A percentile compares a stretch with the other conserved stretches of the same genome.
Evolutionary conservation across 2,888 invertebrate species (phyloP).

Genomic region (Erebia palarica): DNA sequence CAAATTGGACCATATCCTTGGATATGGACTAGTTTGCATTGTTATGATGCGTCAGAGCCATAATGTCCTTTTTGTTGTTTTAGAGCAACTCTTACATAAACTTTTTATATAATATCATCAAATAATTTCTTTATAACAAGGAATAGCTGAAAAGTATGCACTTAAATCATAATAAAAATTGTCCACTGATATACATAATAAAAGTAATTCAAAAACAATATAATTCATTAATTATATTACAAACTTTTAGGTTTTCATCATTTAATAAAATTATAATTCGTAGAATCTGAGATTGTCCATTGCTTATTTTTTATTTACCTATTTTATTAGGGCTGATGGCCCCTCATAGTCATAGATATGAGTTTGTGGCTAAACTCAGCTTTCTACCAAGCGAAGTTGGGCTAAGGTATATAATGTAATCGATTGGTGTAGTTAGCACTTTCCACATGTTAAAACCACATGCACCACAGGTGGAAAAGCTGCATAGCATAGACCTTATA

Average conservation of each 20-base stretch:
- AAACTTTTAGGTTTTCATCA: neutral
- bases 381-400: neutral
- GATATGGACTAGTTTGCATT: too few relatives aligned
- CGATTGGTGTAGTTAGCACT: too few relatives aligned
- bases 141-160: neutral
- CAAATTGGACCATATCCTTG: too few relatives aligned
- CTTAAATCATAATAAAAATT: neutral
- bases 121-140: too few relatives aligned
- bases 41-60: too few relatives aligned
- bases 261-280: neutral
- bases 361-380: neutral
- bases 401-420: too few relatives aligned
- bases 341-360: neutral
- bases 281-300: neutral
- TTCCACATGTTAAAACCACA: too few relatives aligned
- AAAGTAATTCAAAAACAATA: slow-evolving; percentile 1
- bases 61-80: too few relatives aligned
- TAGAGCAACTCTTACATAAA: too few relatives aligned
- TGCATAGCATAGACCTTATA: too few relatives aligned
- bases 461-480: too few relatives aligned
- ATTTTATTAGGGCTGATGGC: neutral
- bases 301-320: neutral
- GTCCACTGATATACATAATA: neutral
- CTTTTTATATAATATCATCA: too few relatives aligned
- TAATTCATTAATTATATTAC: neutral